phyloP scores from a whole-genome alignment of 1,140 invertebrate genomes.

The Lamellibrachia luymesi region DNA sequence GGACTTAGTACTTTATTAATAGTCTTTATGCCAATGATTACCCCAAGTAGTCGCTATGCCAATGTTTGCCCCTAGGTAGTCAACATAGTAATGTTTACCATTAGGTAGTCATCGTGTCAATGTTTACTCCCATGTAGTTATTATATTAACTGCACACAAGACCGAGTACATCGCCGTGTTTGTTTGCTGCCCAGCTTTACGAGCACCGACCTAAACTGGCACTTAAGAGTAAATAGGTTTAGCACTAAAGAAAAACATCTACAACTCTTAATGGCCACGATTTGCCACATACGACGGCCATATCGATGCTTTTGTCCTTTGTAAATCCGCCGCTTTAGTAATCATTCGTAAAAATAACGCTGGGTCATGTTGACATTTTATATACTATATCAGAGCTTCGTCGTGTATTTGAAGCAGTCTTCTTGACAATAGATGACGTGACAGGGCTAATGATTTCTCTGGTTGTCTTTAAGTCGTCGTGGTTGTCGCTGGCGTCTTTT shows the following conservation, averaged over 20 bases:
- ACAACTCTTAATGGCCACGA: not conserved
- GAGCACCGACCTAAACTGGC: not conserved
- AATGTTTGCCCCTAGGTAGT: not conserved
- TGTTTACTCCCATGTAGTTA: not conserved
- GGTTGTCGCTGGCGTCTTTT: not conserved
- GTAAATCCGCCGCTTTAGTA: not conserved
- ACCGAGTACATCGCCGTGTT: not conserved
- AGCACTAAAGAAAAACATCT: not conserved
- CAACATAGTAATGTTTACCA: not conserved
- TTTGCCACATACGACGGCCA: not conserved
- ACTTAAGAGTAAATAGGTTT: not conserved
- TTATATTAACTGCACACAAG: not conserved
- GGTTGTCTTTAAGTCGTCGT: not conserved
- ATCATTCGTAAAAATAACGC: not conserved
- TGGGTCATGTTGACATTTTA: not conserved
- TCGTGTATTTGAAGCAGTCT: not conserved
- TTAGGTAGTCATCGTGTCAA: not conserved
- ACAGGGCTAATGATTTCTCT: not conserved
- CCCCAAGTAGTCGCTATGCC: not conserved
- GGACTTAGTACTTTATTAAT: too few relatives aligned
- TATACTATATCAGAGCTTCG: not conserved
- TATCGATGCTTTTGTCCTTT: not conserved
- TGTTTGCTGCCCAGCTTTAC: not conserved
- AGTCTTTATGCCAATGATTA: not conserved
- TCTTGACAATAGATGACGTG: not conserved